These are phyloP conservation scores for Tamias sibiricus DNA, from an alignment of 2,113 vertebrate species.

Conservation along the genomic window DNA sequence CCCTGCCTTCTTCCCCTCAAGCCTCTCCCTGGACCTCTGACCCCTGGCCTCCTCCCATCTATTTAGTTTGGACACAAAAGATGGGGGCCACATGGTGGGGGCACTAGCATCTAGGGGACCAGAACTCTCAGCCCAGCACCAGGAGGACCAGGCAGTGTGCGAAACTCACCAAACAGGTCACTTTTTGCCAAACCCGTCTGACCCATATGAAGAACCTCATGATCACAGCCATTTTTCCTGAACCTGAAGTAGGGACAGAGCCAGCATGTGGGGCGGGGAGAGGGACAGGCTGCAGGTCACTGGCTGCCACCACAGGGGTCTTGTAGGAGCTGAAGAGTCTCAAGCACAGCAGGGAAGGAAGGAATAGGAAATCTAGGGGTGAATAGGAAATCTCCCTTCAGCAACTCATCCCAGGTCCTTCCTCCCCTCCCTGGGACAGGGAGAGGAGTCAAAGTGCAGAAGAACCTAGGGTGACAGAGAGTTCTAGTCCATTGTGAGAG, in stretches of 20 bases:
- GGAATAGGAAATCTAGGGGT: constrained; percentile 6
- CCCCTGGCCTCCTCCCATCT: neutral
- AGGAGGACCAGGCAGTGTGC: neutral
- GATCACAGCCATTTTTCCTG: neutral
- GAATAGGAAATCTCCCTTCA: neutral
- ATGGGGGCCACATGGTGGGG: neutral
- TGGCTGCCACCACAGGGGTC: neutral
- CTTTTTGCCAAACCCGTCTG: constrained; percentile 64
- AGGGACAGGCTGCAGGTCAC: neutral
- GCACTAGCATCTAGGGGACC: neutral
- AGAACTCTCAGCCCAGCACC: neutral
- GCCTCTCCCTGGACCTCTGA: neutral
- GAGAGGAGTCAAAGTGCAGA: constrained; percentile 70
- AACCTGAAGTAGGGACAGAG: neutral
- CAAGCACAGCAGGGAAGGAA: constrained; percentile 30
- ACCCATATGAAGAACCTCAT: constrained; percentile 58
- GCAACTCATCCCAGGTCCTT: constrained; percentile 17
- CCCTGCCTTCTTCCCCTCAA: neutral
- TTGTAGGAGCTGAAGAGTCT: neutral
- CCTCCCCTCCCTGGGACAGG: constrained; percentile 74
- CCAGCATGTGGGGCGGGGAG: neutral
- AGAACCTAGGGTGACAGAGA: constrained; percentile 65
- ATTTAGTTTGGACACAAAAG: neutral
- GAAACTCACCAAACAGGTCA: constrained; percentile 72
- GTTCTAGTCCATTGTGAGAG: constrained; percentile 81